Evolutionary conservation across 2,797 vertebrate species (phyloP).

Genomic region (Smutsia gigantea): DNA sequence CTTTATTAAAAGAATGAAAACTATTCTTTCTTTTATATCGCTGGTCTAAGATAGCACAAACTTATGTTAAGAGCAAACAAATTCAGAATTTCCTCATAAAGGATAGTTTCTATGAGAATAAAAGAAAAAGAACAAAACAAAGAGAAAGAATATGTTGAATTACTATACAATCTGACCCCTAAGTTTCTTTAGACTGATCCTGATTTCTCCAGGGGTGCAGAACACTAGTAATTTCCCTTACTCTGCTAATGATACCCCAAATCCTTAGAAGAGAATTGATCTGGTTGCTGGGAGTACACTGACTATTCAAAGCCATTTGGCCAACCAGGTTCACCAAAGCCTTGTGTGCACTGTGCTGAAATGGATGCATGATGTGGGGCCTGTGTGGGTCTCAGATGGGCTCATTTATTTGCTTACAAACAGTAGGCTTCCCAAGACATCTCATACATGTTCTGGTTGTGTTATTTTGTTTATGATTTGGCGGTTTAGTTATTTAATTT

Average conservation of each 20-base stretch:
- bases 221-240: not conserved
- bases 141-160: not conserved
- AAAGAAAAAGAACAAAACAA: not conserved
- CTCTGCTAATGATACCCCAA: not conserved
- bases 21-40: not conserved
- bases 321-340: not conserved
- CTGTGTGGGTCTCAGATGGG: not conserved
- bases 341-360: not conserved
- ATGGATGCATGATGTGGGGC: not conserved
- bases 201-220: not conserved
- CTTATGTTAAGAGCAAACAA: not conserved
- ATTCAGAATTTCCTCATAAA: slow-evolving; percentile 32
- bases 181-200: not conserved
- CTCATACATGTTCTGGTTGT: not conserved
- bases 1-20: not conserved
- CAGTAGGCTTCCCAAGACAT: not conserved
- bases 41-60: not conserved
- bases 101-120: slow-evolving; percentile 6
- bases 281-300: not conserved
- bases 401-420: not conserved
- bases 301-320: not conserved
- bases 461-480: not conserved
- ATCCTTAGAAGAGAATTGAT: not conserved
- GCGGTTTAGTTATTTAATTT: slow-evolving; percentile 42
- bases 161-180: not conserved